These are phyloP conservation scores for Poecile montanus DNA, from an alignment of 2,797 vertebrate genomes.

Conservation along the genomic window DNA sequence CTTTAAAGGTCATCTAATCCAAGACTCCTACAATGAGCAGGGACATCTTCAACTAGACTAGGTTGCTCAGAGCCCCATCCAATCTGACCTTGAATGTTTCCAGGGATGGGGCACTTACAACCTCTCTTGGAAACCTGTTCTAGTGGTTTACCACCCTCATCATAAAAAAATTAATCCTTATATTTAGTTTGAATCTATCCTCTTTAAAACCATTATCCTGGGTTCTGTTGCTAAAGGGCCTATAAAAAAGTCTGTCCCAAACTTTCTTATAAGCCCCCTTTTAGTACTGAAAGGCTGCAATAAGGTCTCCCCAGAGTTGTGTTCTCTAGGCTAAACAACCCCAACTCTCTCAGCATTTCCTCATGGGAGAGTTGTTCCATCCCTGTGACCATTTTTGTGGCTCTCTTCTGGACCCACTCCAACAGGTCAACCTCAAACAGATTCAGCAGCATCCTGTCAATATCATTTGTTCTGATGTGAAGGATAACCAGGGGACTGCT, in stretches of 20 bases:
- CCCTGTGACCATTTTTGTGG: neutral
- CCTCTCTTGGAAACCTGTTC: neutral
- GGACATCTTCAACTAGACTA: neutral
- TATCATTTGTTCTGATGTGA: neutral
- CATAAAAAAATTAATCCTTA: neutral
- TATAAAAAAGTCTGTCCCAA: neutral
- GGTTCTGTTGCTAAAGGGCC: neutral
- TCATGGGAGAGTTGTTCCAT: neutral
- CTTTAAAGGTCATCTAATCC: neutral
- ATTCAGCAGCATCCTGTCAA: neutral
- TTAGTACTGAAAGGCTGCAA: neutral
- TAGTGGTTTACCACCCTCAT: neutral
- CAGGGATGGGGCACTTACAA: neutral
- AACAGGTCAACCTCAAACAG: neutral
- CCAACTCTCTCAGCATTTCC: neutral
- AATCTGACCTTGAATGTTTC: neutral
- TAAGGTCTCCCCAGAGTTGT: neutral
- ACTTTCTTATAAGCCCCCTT: neutral
- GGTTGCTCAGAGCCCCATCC: neutral
- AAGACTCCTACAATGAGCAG: neutral
- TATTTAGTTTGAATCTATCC: neutral
- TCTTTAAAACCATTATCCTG: neutral
- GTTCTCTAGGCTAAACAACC: neutral
- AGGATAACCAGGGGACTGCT: neutral
- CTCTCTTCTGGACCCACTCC: neutral